Evolutionary conservation across 2,797 vertebrate species (phyloP), one percentile per base, ranked within the genome.

Genomic region (Heteromormyrus szaboi): DNA sequence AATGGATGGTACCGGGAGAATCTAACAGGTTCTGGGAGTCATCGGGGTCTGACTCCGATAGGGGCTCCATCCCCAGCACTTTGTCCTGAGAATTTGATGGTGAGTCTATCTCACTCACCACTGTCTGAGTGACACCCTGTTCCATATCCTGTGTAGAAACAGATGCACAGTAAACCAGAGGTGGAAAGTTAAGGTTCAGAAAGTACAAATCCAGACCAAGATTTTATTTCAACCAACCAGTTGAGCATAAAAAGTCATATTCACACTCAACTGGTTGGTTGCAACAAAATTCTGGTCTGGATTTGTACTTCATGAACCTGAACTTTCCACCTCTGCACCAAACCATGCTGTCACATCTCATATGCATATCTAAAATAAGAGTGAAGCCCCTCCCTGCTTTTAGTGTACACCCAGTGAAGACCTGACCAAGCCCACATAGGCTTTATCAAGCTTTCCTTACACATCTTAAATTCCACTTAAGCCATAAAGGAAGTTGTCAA

Each of bases 1-100:
- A 94, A 85, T 95, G 95, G 87, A 95, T 25, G 4, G 91, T 93
- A 1, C 92, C 50, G 88, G 91, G 86, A 9, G 59, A 91, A 3
- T 93, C 92, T 95, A 96, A 37, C 41, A 87, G 59, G 22, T 68
- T 48, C 33, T 68, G 54, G 56, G 59, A 65, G 33, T 87, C 86
- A 56, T 87, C 86, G 1, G 86, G 19, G 86, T 87, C 59, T n/a
- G 56, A 65, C 33, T 65, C 56, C 17, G 25, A 44, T 19, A 65
- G 41, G 12, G 41, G 19, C 44, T 87, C 86, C 54, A 14, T 12
- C 19, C 17, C 86, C 54, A 59, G 56, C 2, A 56, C 86, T n/a
- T 87, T 87, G 37, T 59, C 29, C 86, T 44, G 86, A n/a, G 37
- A 19, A 19, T 54, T 50, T n/a, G 53, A 33, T 2, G 25, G 50